A percentile compares a stretch with the other conserved stretches of the same genome.
These are phyloP conservation scores for Xiphophorus couchianus DNA, from an alignment of 2,113 vertebrate species.

Conservation along the genomic window DNA sequence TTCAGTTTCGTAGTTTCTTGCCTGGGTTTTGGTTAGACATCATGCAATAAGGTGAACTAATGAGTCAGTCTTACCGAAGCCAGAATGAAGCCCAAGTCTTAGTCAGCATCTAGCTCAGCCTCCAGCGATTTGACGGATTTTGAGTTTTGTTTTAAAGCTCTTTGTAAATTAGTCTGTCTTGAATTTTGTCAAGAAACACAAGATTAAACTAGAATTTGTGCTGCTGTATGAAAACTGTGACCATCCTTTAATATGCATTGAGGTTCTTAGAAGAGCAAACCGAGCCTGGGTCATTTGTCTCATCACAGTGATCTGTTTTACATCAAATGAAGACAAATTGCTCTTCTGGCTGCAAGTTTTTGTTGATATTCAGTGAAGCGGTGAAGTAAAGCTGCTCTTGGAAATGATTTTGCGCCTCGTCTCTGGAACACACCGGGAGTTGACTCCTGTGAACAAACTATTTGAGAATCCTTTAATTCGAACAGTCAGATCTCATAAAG, in stretches of 20 bases:
- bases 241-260: neutral
- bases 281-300: neutral
- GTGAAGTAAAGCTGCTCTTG: neutral
- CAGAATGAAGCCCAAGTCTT: too few relatives aligned
- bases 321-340: neutral
- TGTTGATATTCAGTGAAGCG: neutral
- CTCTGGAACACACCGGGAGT: neutral
- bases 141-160: too few relatives aligned
- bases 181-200: too few relatives aligned
- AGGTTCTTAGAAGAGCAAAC: neutral
- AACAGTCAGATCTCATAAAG: neutral
- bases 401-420: neutral
- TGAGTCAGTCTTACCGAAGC: neutral
- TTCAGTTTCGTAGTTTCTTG: neutral
- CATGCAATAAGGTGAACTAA: neutral
- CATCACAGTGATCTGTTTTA: neutral
- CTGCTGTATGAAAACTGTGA: neutral
- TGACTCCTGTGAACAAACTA: neutral
- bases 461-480: neutral
- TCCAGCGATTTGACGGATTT: too few relatives aligned
- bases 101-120: too few relatives aligned
- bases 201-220: too few relatives aligned
- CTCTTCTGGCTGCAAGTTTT: neutral
- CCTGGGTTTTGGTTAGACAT: neutral
- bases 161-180: too few relatives aligned